Conservation (phyloP, 2,113 vertebrate species). For the Istiophorus platypterus region DNA sequence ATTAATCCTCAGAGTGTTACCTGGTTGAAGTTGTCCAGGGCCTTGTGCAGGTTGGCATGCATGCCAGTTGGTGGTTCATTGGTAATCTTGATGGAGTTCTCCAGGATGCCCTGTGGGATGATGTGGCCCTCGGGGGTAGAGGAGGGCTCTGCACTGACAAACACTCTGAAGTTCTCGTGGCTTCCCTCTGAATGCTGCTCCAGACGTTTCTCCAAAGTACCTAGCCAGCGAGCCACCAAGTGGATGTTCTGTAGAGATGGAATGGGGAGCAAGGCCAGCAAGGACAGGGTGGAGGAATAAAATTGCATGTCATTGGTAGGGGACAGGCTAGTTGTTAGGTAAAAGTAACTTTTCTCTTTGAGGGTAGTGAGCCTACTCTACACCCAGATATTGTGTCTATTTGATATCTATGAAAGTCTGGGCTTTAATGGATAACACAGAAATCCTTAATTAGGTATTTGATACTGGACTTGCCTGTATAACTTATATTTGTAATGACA, state of each 20-base stretch:
- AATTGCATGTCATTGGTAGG: background rate
- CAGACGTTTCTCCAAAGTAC: conserved; percentile 91
- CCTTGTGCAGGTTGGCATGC: conserved; percentile 95
- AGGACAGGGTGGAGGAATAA: background rate
- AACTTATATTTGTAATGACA: conserved; percentile 55
- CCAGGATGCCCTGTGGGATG: conserved; percentile 96
- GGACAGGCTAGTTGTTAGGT: conserved; percentile 1
- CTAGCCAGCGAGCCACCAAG: conserved; percentile 93
- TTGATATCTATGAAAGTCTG: conserved; percentile 39
- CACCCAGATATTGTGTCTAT: conserved; percentile 29
- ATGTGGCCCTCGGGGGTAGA: conserved; percentile 87
- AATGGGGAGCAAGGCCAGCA: background rate
- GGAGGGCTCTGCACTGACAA: conserved; percentile 93
- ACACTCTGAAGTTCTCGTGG: conserved; percentile 89
- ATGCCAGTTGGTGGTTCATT: conserved; percentile 92
- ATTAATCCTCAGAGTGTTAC: conserved; percentile 72
- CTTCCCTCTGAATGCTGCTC: conserved; percentile 88
- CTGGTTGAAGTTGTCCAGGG: conserved; percentile 97
- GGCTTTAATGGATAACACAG: conserved; percentile 46
- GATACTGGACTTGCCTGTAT: conserved; percentile 31
- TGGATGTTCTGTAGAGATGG: conserved; percentile 91
- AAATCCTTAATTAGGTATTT: conserved; percentile 45
- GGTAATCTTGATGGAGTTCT: conserved; percentile 96
- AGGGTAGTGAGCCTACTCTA: conserved; percentile 24
- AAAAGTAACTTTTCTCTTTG: conserved; percentile 16